These are phyloP conservation scores for Chrysotoxum bicinctum DNA, from an alignment of 2,888 invertebrate genomes.

Conservation along the genomic window DNA sequence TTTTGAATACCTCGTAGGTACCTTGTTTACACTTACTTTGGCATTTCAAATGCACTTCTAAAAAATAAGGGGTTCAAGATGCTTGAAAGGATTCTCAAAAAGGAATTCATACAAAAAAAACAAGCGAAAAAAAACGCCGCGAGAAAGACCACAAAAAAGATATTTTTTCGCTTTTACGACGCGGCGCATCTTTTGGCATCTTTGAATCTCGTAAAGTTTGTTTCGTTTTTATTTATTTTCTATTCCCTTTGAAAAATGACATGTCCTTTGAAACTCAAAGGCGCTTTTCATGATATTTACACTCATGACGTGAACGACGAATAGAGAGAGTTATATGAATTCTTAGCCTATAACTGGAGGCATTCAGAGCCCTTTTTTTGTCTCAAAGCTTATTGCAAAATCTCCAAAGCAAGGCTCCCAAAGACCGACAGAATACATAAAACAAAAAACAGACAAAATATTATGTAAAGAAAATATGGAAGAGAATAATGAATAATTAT, in stretches of 20 bases:
- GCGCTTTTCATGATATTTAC: slow-evolving; percentile 6
- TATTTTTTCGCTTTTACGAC: neutral
- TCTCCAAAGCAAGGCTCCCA: neutral
- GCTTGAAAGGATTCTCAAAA: neutral
- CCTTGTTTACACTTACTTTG: slow-evolving; percentile 9
- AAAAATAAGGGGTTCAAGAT: neutral
- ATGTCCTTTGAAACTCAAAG: neutral
- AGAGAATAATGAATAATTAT: slow-evolving; percentile 31
- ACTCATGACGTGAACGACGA: neutral
- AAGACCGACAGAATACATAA: neutral
- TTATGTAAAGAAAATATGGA: neutral
- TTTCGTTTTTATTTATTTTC: neutral
- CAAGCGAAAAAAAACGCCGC: slow-evolving; percentile 1
- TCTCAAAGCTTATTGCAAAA: neutral
- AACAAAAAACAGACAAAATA: neutral
- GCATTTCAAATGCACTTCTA: neutral
- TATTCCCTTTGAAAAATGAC: slow-evolving; percentile 8
- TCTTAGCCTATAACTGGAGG: slow-evolving; percentile 2
- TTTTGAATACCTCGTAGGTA: neutral
- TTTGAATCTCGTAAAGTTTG: neutral
- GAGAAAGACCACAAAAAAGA: neutral
- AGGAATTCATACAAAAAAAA: neutral
- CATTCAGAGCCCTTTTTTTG: slow-evolving; percentile 14
- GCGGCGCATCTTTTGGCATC: neutral
- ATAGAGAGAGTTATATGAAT: neutral